These are phyloP conservation scores for Meliscaeva auricollis DNA, from an alignment of 2,888 invertebrate species.

Conservation along the genomic window DNA sequence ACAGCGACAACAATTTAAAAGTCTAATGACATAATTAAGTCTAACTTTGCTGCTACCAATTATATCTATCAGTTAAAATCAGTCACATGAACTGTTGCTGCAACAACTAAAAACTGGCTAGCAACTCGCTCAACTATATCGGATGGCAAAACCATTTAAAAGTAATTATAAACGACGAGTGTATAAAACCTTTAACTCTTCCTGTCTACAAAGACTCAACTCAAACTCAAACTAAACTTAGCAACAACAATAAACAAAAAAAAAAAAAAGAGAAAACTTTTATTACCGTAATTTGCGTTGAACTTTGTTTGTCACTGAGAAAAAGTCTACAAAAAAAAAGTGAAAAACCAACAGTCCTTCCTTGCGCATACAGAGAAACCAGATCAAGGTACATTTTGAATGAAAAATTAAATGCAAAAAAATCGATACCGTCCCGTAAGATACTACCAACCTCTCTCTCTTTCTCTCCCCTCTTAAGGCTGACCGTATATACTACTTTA, in stretches of 20 bases:
- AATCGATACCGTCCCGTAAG: constrained; percentile 58
- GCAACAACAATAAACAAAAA: constrained; percentile 2
- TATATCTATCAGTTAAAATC: constrained; percentile 57
- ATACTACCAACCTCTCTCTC: constrained; percentile 5
- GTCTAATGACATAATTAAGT: constrained; percentile 64
- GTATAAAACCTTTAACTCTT: constrained; percentile 41
- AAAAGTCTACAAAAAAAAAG: constrained; percentile 20
- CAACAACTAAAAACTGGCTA: constrained; percentile 1
- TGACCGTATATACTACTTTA: constrained; percentile 67
- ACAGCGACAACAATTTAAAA: constrained; percentile 52
- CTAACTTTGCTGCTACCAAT: constrained; percentile 55
- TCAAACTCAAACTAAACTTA: constrained; percentile 1
- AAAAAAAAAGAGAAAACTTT: constrained; percentile 43
- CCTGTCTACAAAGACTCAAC: constrained; percentile 44
- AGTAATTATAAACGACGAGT: constrained; percentile 44
- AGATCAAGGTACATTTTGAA: constrained; percentile 64
- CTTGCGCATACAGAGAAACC: constrained; percentile 46
- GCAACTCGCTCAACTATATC: constrained; percentile 45
- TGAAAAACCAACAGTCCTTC: constrained; percentile 34
- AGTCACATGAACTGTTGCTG: constrained; percentile 47
- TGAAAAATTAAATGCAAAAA: constrained; percentile 22
- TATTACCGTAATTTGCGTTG: constrained; percentile 61
- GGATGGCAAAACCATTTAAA: constrained; percentile 42
- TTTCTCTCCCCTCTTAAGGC: constrained; percentile 40
- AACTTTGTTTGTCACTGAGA: constrained; percentile 60